phyloP scores from a whole-genome alignment of 2,113 vertebrate genomes.

The Ptyas mucosa region DNA sequence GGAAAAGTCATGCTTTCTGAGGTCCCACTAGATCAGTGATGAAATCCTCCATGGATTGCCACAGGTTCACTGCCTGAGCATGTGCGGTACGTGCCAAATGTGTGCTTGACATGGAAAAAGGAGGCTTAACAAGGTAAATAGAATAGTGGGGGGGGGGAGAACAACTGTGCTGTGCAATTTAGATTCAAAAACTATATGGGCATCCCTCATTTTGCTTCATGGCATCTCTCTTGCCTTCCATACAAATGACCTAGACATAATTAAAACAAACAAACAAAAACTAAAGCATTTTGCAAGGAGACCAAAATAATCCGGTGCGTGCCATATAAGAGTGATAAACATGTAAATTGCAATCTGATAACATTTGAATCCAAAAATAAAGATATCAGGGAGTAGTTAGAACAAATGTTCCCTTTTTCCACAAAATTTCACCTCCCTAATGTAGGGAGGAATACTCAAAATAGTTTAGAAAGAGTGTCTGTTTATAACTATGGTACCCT shows the following conservation, averaged over 20 bases:
- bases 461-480: background rate
- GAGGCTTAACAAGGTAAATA: no score
- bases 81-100: no score
- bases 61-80: no score
- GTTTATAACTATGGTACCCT: background rate
- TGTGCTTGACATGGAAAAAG: no score
- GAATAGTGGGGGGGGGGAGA: no score
- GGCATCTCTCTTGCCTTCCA: no score
- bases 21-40: no score
- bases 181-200: background rate
- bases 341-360: background rate
- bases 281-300: background rate
- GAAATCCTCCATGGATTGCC: no score
- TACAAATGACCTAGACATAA: background rate
- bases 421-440: background rate
- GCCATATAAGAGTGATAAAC: background rate
- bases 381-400: no score
- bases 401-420: background rate
- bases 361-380: background rate
- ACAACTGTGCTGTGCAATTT: no score
- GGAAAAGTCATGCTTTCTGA: no score
- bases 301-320: background rate
- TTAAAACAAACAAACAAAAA: background rate
- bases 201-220: no score
- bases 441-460: background rate